Evolutionary conservation across 2,888 invertebrate genomes (phyloP), one percentile per base, ranked within the genome.

Genomic region (Empis livida): DNA sequence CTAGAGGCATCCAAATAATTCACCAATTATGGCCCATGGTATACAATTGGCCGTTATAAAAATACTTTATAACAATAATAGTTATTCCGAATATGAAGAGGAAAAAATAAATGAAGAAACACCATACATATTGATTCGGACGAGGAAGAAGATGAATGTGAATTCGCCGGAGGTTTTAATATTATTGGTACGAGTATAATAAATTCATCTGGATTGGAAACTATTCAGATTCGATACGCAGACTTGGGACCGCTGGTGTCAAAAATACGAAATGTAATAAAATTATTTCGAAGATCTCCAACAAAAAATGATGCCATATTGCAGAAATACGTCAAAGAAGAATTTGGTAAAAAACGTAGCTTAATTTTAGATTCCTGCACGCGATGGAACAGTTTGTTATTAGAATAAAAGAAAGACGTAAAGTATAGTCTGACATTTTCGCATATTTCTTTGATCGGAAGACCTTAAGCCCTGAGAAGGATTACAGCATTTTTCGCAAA

Each of bases 281-380:
- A 35, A 20, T 32, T 5, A 20, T 20, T 20, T 20, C 20, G 20
- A 20, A 20, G 20, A 5, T 20, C 20, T 20, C 38, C 39, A 14
- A 15, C 39, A 16, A 45, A 40, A 45, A 44, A 49, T 49, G 49
- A 49, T 43, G 35, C 32, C 15, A 20, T 35, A 8, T 44, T 51
- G 10, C 49, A 53, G 45, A 49, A 43, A 13, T 51, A 51, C 39
- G 43, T 35, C 4, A 43, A 27, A 39, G 31, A 41, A 41, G 41
- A 50, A 50, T 42, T 47, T 31, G 43, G 44, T 23, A 43, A 49
- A 49, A 45, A 50, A 44, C 13, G 48, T 13, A 23, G 46, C 37
- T 37, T 51, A 43, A 37, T 42, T 27, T 43, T 53, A 23, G 50
- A 53, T 43, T 50, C 46, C 43, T 42, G 46, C 46, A 52, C 52